Conservation (phyloP, 2,888 invertebrate genomes). For the Pollenia labialis region DNA sequence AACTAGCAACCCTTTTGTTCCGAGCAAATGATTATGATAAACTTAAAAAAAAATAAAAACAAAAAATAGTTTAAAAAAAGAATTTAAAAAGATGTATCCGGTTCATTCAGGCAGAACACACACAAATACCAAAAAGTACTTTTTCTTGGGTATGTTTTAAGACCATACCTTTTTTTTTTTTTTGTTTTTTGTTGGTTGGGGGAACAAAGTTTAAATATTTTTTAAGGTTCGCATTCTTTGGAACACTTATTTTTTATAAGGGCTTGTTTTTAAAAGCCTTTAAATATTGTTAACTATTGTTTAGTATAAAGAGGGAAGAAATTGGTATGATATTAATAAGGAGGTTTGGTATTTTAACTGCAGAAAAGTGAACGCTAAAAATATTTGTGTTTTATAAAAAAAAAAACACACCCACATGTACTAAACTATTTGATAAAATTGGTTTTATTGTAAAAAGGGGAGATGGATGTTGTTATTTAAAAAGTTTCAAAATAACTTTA, state of each 20-base stretch:
- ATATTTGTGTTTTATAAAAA: background rate
- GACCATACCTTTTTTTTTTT: slow-evolving; percentile 26
- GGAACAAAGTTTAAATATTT: background rate
- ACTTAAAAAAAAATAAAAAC: background rate
- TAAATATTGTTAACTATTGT: slow-evolving; percentile 4
- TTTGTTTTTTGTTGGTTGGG: background rate
- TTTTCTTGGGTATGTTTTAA: background rate
- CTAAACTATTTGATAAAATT: too few species aligned
- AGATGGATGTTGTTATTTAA: too few species aligned
- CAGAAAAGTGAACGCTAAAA: background rate
- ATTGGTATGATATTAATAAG: background rate
- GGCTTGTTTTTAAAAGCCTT: slow-evolving; percentile 27
- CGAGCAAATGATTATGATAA: slow-evolving; percentile 68
- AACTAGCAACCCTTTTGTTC: slow-evolving; percentile 58
- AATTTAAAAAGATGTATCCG: slow-evolving; percentile 72
- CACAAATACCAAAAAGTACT: slow-evolving; percentile 31
- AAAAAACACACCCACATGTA: background rate
- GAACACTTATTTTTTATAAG: background rate
- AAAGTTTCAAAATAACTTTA: too few species aligned
- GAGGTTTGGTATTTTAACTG: background rate
- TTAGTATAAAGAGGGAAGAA: background rate
- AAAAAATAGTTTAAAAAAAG: slow-evolving; percentile 8
- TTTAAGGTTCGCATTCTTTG: background rate
- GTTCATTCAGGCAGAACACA: slow-evolving; percentile 69
- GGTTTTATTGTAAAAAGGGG: too few species aligned